Conservation (phyloP, 2,888 invertebrate species). For the Lasioglossum marginatum region DNA sequence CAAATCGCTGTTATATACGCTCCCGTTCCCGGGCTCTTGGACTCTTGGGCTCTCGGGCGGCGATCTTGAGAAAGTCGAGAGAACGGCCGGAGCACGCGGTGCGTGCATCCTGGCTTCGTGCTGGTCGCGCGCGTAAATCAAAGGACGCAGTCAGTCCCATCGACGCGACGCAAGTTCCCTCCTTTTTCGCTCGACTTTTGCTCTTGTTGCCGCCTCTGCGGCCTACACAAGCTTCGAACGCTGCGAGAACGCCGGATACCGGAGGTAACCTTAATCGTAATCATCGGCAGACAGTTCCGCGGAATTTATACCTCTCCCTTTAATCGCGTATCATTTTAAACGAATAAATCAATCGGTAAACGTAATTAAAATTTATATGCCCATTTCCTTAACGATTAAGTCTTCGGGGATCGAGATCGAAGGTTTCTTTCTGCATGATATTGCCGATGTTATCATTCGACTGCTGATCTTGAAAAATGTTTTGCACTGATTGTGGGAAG, state of each 20-base stretch:
- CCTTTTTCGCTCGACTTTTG: neutral
- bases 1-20: constrained; percentile 66
- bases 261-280: neutral
- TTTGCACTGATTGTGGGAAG: too few species aligned
- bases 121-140: constrained; percentile 53
- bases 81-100: constrained; percentile 17
- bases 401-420: too few species aligned
- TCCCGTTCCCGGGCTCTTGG: constrained; percentile 39
- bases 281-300: neutral
- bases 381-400: neutral
- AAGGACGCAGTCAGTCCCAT: constrained; percentile 43
- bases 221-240: neutral
- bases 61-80: constrained; percentile 6
- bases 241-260: neutral
- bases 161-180: constrained; percentile 23
- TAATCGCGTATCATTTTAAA: neutral
- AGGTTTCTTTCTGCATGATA: too few species aligned
- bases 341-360: neutral
- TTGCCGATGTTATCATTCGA: too few species aligned
- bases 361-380: neutral
- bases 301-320: neutral
- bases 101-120: constrained; percentile 37
- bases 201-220: neutral
- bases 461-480: too few species aligned
- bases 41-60: neutral